Percentiles rank a stretch among this genome's conserved stretches.
These are phyloP conservation scores for Sciurus vulgaris DNA, from an alignment of 2,797 vertebrate genomes.

Conservation along the genomic window DNA sequence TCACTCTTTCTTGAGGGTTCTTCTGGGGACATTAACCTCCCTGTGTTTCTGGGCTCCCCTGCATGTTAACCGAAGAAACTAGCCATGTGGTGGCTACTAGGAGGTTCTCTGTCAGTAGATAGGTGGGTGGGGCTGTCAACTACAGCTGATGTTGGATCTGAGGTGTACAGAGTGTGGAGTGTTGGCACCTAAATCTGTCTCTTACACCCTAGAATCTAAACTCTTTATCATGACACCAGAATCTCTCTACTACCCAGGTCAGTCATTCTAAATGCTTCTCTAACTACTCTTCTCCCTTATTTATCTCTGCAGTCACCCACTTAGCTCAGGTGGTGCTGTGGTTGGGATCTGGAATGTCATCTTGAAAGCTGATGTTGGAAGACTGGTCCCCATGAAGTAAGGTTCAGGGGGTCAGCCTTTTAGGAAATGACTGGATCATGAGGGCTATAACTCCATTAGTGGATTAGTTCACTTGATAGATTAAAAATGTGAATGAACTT, in stretches of 20 bases:
- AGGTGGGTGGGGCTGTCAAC: not conserved
- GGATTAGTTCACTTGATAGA: too few species aligned
- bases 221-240: not conserved
- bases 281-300: not conserved
- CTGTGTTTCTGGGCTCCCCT: not conserved
- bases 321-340: not conserved
- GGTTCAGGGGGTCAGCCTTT: too few species aligned
- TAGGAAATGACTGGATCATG: too few species aligned
- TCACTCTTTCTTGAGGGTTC: not conserved
- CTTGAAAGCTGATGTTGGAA: too few species aligned
- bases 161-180: not conserved
- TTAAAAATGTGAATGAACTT: too few species aligned
- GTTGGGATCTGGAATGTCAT: too few species aligned
- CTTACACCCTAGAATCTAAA: not conserved
- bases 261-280: not conserved
- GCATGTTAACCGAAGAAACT: not conserved
- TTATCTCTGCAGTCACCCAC: not conserved
- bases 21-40: not conserved
- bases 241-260: not conserved
- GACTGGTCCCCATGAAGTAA: too few species aligned
- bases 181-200: not conserved
- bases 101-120: not conserved
- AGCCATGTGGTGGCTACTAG: not conserved
- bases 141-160: not conserved
- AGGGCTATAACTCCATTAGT: too few species aligned